Conservation (phyloP, 2,113 vertebrate species). For the Taxidea taxus region DNA sequence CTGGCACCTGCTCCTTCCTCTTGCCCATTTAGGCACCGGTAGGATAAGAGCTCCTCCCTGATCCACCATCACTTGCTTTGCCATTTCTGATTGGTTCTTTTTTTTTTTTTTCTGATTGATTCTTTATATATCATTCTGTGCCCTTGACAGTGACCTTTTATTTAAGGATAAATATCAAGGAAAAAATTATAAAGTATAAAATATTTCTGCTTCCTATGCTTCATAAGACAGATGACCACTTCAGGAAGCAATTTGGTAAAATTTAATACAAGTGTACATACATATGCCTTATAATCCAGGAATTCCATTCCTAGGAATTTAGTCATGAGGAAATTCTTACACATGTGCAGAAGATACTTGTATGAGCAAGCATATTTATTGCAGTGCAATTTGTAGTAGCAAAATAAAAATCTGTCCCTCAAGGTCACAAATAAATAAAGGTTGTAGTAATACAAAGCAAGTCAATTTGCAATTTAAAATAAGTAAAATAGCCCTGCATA, state of each 20-base stretch:
- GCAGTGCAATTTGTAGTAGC: neutral
- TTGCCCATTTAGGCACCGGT: neutral
- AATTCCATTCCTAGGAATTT: neutral
- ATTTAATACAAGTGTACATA: neutral
- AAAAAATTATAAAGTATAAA: neutral
- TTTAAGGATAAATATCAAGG: neutral
- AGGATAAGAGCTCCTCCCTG: neutral
- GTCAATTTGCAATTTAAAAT: conserved; percentile 7
- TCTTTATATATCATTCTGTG: neutral
- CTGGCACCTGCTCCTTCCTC: neutral
- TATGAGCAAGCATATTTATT: neutral
- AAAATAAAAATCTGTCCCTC: neutral
- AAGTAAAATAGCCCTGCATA: neutral
- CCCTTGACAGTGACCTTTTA: neutral
- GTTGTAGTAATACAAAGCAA: neutral
- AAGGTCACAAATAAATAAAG: neutral
- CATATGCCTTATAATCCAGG: neutral
- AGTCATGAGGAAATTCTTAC: neutral
- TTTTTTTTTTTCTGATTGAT: neutral
- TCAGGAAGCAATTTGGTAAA: neutral
- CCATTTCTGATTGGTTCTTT: neutral
- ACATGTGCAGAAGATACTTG: neutral
- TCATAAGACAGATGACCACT: neutral
- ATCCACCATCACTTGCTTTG: too few relatives aligned
- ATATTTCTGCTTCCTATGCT: neutral